These are phyloP conservation scores for Drosophila buzzatii DNA, from an alignment of 2,888 invertebrate genomes.

Conservation along the genomic window DNA sequence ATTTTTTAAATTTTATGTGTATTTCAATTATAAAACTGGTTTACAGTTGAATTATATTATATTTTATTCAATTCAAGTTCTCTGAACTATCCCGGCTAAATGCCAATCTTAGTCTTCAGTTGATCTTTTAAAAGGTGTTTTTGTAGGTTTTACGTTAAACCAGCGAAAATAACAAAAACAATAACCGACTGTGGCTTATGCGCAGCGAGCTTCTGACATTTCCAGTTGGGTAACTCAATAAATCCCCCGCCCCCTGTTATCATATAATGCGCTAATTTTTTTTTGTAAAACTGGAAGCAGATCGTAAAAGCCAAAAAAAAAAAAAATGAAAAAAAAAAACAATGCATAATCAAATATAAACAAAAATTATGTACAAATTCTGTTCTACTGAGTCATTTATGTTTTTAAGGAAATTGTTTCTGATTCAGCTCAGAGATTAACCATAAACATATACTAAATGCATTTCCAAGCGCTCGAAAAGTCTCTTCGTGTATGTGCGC, in stretches of 20 bases:
- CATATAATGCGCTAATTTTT: conserved; percentile 49
- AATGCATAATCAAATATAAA: conserved; percentile 22
- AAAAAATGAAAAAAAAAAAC: background rate
- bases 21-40: conserved; percentile 32
- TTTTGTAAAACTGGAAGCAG: conserved; percentile 41
- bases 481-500: background rate
- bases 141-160: conserved; percentile 3
- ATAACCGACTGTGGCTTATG: conserved; percentile 59
- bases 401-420: conserved; percentile 3
- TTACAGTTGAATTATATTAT: conserved; percentile 9
- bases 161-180: conserved; percentile 22
- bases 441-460: conserved; percentile 16
- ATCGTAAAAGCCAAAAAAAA: conserved; percentile 18
- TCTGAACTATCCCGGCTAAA: conserved; percentile 14
- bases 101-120: conserved; percentile 33
- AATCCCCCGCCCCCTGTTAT: background rate
- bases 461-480: conserved; percentile 39
- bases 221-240: conserved; percentile 23
- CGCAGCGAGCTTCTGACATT: conserved; percentile 60
- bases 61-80: conserved; percentile 31
- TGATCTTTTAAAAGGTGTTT: conserved; percentile 18
- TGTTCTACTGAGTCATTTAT: conserved; percentile 52
- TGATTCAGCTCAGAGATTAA: conserved; percentile 26
- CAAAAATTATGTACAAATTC: conserved; percentile 1
- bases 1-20: conserved; percentile 5